Evolutionary conservation across 2,888 invertebrate genomes (phyloP), one percentile per base, ranked within the genome.

Genomic region (Kuschelorhynchus macadamiae): DNA sequence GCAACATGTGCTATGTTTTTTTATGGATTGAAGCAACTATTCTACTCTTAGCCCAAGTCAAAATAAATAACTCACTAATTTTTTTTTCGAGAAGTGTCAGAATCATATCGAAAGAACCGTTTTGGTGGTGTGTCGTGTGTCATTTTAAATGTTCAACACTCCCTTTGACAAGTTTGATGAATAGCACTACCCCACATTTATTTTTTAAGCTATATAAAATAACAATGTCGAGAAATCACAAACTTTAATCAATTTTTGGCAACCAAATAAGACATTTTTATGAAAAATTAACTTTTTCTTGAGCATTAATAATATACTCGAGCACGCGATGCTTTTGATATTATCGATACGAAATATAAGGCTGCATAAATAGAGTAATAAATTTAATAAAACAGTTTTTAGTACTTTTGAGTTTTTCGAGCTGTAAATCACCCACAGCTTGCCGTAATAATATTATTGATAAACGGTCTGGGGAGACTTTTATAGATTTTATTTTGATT

Each of bases 271-370:
- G 66, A 66, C 66, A 66, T 66, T 66, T 65, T 60, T 60, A 60
- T 66, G 66, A 66, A 57, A 66, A 66, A 66, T 66, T 53, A 60
- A 66, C 66, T 66, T 66, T 59, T 59, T 63, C 36, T 41, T 55
- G 36, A 50, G 57, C 47, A 53, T 61, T 52, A 60, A 60, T 66
- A 66, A 66, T 60, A 47, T 53, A 7, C 60, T 46, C 39, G 41
- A 53, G 59, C 66, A 66, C 66, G 66, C 66, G 57, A 66, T 66
- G 52, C 52, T 33, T 60, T 30, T 42, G 66, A 66, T 66, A 33
- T 18, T 53, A 66, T 66, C 66, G 60, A 66, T 66, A 53, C 53
- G 60, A 53, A 65, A 65, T 52, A 57, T 49, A 65, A 53, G 53
- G 59, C 65, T 33, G 21, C 39, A 41, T 64, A 64, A 64, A 55